These are phyloP conservation scores for Peromyscus nudipes DNA, from an alignment of 2,797 vertebrate species.

Conservation along the genomic window DNA sequence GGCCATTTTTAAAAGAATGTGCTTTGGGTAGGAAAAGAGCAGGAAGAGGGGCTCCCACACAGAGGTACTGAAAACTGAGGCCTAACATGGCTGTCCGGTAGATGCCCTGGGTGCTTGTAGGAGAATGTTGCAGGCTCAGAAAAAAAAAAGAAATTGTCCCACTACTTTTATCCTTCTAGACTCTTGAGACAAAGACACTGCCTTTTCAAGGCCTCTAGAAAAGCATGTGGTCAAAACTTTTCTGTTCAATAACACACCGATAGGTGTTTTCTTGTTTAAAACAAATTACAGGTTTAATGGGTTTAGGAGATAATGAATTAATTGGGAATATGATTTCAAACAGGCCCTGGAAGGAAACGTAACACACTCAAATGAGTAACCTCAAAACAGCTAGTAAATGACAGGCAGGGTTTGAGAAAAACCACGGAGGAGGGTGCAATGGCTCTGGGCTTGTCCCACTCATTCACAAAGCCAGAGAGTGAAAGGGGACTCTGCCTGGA, in stretches of 20 bases:
- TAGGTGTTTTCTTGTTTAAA: neutral
- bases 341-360: neutral
- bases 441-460: neutral
- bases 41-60: neutral
- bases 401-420: neutral
- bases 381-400: slow-evolving; percentile 1
- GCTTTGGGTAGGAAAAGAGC: neutral
- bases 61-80: neutral
- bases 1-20: neutral
- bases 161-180: neutral
- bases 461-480: neutral
- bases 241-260: neutral
- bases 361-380: neutral
- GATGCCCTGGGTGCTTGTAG: neutral
- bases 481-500: neutral
- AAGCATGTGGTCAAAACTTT: neutral
- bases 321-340: neutral
- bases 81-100: neutral
- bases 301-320: neutral
- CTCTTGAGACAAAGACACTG: neutral
- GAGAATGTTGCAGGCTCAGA: neutral
- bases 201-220: neutral
- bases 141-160: neutral
- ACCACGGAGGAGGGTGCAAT: neutral
- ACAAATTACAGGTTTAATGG: neutral